Evolutionary conservation across 2,888 invertebrate species (phyloP).

Genomic region (Dioctria rufipes): DNA sequence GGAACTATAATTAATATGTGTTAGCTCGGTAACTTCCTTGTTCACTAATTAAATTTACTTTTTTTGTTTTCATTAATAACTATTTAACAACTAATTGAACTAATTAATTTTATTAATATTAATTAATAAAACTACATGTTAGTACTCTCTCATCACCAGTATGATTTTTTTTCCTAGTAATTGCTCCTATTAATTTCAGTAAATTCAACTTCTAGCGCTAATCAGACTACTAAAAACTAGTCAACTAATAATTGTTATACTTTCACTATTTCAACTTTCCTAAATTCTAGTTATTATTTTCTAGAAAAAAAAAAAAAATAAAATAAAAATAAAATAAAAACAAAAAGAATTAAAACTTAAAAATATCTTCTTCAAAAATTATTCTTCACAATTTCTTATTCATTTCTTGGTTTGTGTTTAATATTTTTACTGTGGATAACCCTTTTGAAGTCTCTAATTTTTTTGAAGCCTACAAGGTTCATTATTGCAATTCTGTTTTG

Average conservation of each 20-base stretch:
- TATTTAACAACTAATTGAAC: conserved; percentile 50
- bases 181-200: conserved; percentile 38
- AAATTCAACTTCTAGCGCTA: conserved; percentile 52
- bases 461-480: conserved; percentile 20
- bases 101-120: conserved; percentile 24
- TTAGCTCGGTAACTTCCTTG: conserved; percentile 31
- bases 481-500: neutral
- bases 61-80: neutral
- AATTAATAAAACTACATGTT: conserved; percentile 35
- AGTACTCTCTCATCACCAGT: conserved; percentile 19
- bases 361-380: conserved; percentile 30
- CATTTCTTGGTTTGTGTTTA: no score
- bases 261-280: conserved; percentile 36
- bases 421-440: conserved; percentile 18
- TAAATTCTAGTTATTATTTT: conserved; percentile 26
- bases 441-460: conserved; percentile 17
- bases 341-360: neutral
- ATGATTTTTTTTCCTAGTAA: conserved; percentile 22
- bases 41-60: conserved; percentile 3
- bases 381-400: neutral
- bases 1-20: neutral
- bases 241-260: conserved; percentile 49
- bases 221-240: conserved; percentile 58
- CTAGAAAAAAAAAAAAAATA: conserved; percentile 40
- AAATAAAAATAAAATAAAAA: conserved; percentile 3